These are phyloP conservation scores for Callosobruchus maculatus DNA, from an alignment of 2,888 invertebrate species.

Conservation along the genomic window DNA sequence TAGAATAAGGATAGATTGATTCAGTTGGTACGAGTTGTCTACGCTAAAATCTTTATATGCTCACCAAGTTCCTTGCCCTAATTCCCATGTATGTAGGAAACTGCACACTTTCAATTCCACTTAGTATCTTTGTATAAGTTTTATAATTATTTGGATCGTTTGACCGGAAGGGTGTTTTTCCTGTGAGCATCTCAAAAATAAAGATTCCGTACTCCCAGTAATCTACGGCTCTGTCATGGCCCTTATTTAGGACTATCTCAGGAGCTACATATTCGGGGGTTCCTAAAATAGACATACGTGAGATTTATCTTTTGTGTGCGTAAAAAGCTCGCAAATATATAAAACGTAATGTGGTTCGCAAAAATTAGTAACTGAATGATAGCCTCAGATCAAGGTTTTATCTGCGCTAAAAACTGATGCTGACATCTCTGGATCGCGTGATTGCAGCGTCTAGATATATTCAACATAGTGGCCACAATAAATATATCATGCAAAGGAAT, in stretches of 20 bases:
- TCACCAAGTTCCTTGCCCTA: constrained; percentile 66
- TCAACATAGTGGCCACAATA: no score
- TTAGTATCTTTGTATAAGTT: constrained; percentile 88
- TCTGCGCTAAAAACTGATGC: no score
- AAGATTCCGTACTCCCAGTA: constrained; percentile 93
- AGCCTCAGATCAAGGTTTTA: no score
- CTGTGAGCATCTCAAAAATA: constrained; percentile 81
- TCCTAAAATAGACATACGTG: constrained; percentile 40
- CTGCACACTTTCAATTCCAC: constrained; percentile 83
- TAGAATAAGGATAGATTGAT: no score
- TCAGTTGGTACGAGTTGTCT: no score
- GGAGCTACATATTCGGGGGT: constrained; percentile 90
- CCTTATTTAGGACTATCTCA: constrained; percentile 86
- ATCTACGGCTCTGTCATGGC: constrained; percentile 82
- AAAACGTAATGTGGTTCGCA: no score
- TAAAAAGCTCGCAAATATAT: not conserved
- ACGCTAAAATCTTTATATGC: not conserved
- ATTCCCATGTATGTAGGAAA: constrained; percentile 72
- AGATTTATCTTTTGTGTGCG: not conserved
- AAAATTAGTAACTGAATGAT: no score
- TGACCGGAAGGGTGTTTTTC: constrained; percentile 86
- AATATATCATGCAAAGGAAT: no score
- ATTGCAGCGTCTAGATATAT: no score
- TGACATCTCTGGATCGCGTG: no score
- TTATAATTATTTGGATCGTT: constrained; percentile 88